A percentile compares a stretch with the other conserved stretches of the same genome.
phyloP scores from a whole-genome alignment of 2,797 vertebrate genomes.

The Tiaroga cobitis region DNA sequence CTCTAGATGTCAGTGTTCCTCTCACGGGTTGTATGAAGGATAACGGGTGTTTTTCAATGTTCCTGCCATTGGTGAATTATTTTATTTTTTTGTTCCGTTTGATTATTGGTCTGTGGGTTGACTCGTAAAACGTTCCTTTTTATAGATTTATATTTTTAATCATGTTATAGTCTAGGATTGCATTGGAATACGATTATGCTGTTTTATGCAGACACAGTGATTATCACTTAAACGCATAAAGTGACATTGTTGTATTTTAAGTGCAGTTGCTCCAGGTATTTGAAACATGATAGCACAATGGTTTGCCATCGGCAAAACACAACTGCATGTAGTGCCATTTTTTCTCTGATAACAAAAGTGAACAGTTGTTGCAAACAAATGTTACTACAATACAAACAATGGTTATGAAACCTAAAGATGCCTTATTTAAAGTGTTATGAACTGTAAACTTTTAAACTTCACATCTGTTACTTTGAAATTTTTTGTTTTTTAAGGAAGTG shows the following conservation, averaged over 20 bases:
- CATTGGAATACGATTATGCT: neutral
- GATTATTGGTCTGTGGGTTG: neutral
- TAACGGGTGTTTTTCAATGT: neutral
- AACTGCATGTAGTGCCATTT: neutral
- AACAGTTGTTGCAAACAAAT: neutral
- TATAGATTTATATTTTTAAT: slow-evolving; percentile 7
- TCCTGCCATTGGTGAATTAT: neutral
- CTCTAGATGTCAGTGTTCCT: neutral
- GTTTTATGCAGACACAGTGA: slow-evolving; percentile 21
- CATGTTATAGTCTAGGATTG: neutral
- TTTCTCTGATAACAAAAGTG: neutral
- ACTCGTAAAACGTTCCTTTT: neutral
- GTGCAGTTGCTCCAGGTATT: slow-evolving; percentile 20
- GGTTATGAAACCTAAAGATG: neutral
- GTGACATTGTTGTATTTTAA: neutral
- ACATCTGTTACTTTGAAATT: neutral
- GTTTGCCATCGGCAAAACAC: neutral
- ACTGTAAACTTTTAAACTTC: neutral
- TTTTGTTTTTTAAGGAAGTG: neutral
- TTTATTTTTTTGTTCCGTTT: neutral
- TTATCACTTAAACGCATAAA: neutral
- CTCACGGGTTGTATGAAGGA: neutral
- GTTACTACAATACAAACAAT: neutral
- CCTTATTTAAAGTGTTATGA: slow-evolving; percentile 13
- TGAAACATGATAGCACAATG: neutral